A percentile compares a stretch with the other conserved stretches of the same genome.
Evolutionary conservation across 2,113 vertebrate species (phyloP).

Genomic region (Abramis brama): DNA sequence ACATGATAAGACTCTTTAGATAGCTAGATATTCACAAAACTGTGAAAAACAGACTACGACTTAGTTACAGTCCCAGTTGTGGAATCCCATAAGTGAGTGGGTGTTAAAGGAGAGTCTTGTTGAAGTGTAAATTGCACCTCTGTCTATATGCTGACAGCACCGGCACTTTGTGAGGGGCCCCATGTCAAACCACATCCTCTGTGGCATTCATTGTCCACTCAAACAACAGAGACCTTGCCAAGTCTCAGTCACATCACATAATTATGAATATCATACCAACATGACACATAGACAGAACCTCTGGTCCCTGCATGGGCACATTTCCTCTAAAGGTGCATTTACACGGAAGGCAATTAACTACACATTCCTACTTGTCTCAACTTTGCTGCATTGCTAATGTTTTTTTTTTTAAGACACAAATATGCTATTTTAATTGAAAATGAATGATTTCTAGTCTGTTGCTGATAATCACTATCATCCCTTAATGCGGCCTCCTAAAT

Average conservation of each 20-base stretch:
- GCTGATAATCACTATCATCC: not conserved
- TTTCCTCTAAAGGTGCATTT: not conserved
- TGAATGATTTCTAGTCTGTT: not conserved
- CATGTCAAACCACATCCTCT: constrained; percentile 51
- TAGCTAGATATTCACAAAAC: not conserved
- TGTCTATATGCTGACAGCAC: constrained; percentile 45
- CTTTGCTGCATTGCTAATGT: not conserved
- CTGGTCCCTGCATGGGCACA: not conserved
- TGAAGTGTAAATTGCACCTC: constrained; percentile 43
- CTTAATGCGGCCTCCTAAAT: not conserved
- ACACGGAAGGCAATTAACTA: not conserved
- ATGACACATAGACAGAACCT: not conserved
- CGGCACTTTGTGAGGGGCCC: constrained; percentile 42
- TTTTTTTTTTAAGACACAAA: not conserved
- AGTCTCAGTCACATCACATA: constrained; percentile 4
- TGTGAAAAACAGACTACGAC: not conserved
- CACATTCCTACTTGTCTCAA: not conserved
- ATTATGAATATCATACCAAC: not conserved
- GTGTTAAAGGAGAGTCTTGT: constrained; percentile 24
- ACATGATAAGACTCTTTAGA: not conserved
- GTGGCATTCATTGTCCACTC: constrained; percentile 43
- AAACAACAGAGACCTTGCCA: constrained; percentile 32
- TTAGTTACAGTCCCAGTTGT: constrained; percentile 6
- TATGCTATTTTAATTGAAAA: not conserved
- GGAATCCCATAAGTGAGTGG: not conserved